Evolutionary conservation across 2,113 vertebrate genomes (phyloP), one percentile per base, ranked within the genome.

Genomic region (Actenoides lindsayi): DNA sequence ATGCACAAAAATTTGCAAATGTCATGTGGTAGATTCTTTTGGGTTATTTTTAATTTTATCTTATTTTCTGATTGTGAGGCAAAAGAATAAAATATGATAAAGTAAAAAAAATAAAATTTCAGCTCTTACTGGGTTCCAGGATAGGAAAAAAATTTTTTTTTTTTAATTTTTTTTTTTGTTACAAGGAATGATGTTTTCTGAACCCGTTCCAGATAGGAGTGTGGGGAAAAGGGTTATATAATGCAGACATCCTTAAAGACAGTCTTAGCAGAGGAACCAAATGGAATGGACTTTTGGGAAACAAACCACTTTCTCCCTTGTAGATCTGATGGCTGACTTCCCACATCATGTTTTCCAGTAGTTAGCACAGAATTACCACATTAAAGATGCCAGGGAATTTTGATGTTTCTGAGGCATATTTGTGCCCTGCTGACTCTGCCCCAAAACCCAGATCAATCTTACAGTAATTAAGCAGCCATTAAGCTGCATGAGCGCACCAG

Each of bases 31-130:
- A 64, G 24, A 41, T 68, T 70, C 20, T 65, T 59, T 60, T 33
- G 24, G 1, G 14, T 37, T 57, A 2, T 24, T 91, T 78, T 71
- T 64, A 7, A 73, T 56, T 73, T 73, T 63, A 17, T 35, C 12
- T 78, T 42, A 9, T 53, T 80, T 91, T 53, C 27, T 67, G 37
- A 44, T 46, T 89, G 67, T 50, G 44, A 81, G 39, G 31, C 6
- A 80, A 60, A 3, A 65, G 35, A 88, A 51, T 57, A 69, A 51
- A 80, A 76, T 10, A 31, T 2, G 27, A 42, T 63, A 44, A n/a
- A 24, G 6, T 23, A 21, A 5, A 64, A 79, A 82, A 8, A 0
- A 48, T n/a, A n/a, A 5, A 0, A 12, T 11, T 70, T 74, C 2
- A 27, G 16, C 2, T 79, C 20, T 79, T 63, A 30, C 6, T n/a